Conservation (phyloP, 1,140 invertebrate genomes). For the Harlomillsia oculata region DNA sequence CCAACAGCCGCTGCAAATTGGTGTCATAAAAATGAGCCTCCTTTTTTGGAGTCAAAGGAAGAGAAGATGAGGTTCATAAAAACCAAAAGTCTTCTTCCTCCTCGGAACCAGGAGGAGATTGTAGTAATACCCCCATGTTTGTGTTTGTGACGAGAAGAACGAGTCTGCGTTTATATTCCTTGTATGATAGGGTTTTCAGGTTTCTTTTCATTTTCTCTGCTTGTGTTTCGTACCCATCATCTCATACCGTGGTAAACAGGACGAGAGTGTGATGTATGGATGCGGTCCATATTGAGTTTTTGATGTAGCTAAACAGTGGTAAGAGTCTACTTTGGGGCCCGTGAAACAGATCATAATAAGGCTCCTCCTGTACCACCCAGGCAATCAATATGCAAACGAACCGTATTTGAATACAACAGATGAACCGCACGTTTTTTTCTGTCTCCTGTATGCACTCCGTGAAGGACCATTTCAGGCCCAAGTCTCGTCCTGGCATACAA, state of each 20-base stretch:
- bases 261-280: slow-evolving; percentile 20
- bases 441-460: slow-evolving; percentile 1
- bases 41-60: no score
- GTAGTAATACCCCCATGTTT: no score
- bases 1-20: slow-evolving; percentile 15
- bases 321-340: slow-evolving; percentile 25
- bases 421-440: slow-evolving; percentile 27
- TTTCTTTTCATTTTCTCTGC: no score
- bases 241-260: no score
- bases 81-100: no score
- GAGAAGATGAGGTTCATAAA: no score
- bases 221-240: no score
- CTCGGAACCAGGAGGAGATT: no score
- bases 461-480: no score
- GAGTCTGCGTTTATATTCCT: slow-evolving; percentile 17
- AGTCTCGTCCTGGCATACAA: no score
- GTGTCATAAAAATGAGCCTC: no score
- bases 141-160: background rate
- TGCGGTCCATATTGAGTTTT: slow-evolving; percentile 26
- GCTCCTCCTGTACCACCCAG: slow-evolving; percentile 9
- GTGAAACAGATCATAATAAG: slow-evolving; percentile 31
- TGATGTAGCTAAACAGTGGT: slow-evolving; percentile 28
- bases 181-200: slow-evolving; percentile 11
- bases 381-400: slow-evolving; percentile 33
- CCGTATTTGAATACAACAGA: slow-evolving; percentile 33